Base-by-base conservation (phyloP, 2,113 vertebrate genomes). In the Grammomys surdaster region DNA sequence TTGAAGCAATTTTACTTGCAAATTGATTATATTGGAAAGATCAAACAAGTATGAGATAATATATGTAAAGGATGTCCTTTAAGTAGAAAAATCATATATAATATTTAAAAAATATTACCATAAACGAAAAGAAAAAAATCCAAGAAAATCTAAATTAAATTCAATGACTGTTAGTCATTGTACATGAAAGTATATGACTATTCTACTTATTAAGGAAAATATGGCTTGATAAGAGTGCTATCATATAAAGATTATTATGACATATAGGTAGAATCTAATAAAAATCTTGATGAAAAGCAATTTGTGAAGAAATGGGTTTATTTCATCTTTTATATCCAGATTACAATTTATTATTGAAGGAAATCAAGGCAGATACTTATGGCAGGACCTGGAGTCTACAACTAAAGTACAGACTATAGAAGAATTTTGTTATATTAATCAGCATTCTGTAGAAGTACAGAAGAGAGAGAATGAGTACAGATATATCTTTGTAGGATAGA, bases 1-100 rank as follows among this genome's bases (percentile, higher is more conserved):
- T 48, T 95, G 93, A 87, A 89, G 54, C 10, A 89, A 58, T 43
- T 89, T 7, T 78, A 5, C 82, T 95, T 31, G 31, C 3, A 91
- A 54, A 90, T 93, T 65, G 63, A 73, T 69, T 90, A 46, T 54
- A 48, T 24, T 69, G 43, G 82, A 90, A 40, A 10, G 28, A 91
- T 58, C 75, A 80, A 36, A 43, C 17, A 89, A 56, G 12, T 58
- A 10, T 75, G 10, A 63, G 80, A 36, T 58, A 11, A 80, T 51
- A 0, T 51, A 72, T 89, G n/a, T 24, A 92, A 96, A 84, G 26
- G 75, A 65, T 65, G 1, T 65, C 36, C 24, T 33, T 65, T 40
- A 72, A 43, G 36, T 4, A 84, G 82, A 16, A n/a, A 3, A n/a
- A 88, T 63, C 86, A 94, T 90, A 88, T 82, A 89, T n/a, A 56